A percentile compares a stretch with the other conserved stretches of the same genome.
These are phyloP conservation scores for Ciconia stormi DNA, from an alignment of 2,113 vertebrate genomes.

Conservation along the genomic window DNA sequence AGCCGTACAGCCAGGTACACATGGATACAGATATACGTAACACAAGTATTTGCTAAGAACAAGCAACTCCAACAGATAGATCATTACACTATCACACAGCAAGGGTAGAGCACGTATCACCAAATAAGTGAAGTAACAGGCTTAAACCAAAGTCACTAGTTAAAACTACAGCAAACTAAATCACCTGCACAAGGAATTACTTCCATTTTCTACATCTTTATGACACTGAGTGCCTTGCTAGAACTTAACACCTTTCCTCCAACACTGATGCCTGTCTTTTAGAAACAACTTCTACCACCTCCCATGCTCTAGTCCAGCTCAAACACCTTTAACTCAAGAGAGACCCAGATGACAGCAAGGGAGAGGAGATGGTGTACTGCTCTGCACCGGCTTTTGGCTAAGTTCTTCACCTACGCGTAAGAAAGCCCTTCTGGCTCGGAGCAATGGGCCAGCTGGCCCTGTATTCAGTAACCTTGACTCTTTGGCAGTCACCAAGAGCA, in stretches of 20 bases:
- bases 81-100: background rate
- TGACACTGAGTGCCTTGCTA: background rate
- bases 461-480: background rate
- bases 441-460: background rate
- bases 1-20: background rate
- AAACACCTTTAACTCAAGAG: background rate
- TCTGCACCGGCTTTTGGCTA: background rate
- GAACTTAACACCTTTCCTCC: background rate
- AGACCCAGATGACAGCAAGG: background rate
- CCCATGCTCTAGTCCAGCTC: background rate
- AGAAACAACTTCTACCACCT: background rate
- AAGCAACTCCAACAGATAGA: background rate
- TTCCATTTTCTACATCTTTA: background rate
- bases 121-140: background rate
- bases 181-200: background rate
- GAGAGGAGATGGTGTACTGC: background rate
- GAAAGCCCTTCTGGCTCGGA: background rate
- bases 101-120: background rate
- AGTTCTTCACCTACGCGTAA: rapidly evolving
- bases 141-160: background rate
- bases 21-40: background rate
- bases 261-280: background rate
- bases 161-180: background rate
- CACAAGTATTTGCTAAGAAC: background rate
- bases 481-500: background rate